Conservation (phyloP, 2,888 invertebrate species). For the Notocelia uddmanniana region DNA sequence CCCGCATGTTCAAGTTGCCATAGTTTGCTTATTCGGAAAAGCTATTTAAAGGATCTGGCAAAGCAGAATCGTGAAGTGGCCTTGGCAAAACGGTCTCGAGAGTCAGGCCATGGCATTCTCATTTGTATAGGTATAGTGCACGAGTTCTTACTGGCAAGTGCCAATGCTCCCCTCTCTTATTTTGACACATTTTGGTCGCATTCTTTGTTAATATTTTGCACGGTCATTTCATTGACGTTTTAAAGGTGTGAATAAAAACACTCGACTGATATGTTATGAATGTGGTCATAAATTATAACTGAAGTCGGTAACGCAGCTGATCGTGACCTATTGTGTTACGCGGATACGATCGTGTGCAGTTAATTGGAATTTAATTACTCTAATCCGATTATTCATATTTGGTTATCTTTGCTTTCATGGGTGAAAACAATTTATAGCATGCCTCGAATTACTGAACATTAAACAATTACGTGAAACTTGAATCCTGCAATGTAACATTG, state of each 20-base stretch:
- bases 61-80: constrained; percentile 35
- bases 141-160: constrained; percentile 1
- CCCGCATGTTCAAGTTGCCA: constrained; percentile 6
- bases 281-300: constrained; percentile 10
- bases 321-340: constrained; percentile 34
- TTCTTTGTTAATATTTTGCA: constrained; percentile 27
- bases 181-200: constrained; percentile 30
- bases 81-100: constrained; percentile 35
- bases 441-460: constrained; percentile 8
- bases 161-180: constrained; percentile 21
- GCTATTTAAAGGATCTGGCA: constrained; percentile 37
- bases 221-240: constrained; percentile 9
- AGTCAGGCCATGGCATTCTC: constrained; percentile 46
- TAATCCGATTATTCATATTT: constrained; percentile 22
- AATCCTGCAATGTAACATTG: neutral
- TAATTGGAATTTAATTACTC: constrained; percentile 34
- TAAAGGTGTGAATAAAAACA: constrained; percentile 5
- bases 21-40: constrained; percentile 28
- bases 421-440: constrained; percentile 17
- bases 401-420: constrained; percentile 11
- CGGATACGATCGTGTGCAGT: constrained; percentile 30
- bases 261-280: constrained; percentile 15
- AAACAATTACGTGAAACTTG: neutral
- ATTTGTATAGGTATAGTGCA: constrained; percentile 23
- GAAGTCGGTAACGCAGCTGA: constrained; percentile 23